Base-by-base conservation (phyloP, 2,113 vertebrate species). In the human (Homo sapiens) region DNA sequence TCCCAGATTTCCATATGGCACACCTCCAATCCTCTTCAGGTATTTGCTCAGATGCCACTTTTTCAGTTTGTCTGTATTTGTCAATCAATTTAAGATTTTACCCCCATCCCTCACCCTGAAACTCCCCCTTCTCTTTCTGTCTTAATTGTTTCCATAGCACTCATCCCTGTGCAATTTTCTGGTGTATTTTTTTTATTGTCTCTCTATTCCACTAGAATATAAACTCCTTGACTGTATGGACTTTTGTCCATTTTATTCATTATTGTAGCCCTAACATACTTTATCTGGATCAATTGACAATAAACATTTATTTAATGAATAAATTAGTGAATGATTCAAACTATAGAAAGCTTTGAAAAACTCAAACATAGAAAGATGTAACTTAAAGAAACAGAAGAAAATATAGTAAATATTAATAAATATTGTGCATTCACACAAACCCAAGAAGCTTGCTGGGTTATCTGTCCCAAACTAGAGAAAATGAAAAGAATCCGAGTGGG, bases 381-480 rank as follows among this genome's bases (percentile, higher is more conserved):
- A 25, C 17, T 90, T 87, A 76, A 88, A 80, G 25, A 87, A 52
- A 8, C 50, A 7, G 8, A 40, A 38, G 17, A 80, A 96, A 78
- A 78, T 78, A 82, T 20, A 16, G 43, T 64, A 90, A 86, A 38
- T 16, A 22, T 93, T 82, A 70, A 61, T 30, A 50, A 87, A 43
- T 66, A 59, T 6, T 59, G 11, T 48, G 23, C 32, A 89, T 45
- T 89, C 38, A 85, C 32, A 80, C 4, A 88, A 68, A 43, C 17
- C 27, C 50, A 78, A 75, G 35, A 80, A 20, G 12, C 35, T 68
- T 40, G 27, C 11, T 80, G 23, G 89, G 25, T 75, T 79, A 61
- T 93, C 90, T 89, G n/a, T 89, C 52, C 90, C 48, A 89, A 79
- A 66, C 64, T 68, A 84, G 22, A 93, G 61, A 80, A 92, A 92